Base-by-base conservation (phyloP, 1,140 invertebrate genomes). In the Apis cerana region DNA sequence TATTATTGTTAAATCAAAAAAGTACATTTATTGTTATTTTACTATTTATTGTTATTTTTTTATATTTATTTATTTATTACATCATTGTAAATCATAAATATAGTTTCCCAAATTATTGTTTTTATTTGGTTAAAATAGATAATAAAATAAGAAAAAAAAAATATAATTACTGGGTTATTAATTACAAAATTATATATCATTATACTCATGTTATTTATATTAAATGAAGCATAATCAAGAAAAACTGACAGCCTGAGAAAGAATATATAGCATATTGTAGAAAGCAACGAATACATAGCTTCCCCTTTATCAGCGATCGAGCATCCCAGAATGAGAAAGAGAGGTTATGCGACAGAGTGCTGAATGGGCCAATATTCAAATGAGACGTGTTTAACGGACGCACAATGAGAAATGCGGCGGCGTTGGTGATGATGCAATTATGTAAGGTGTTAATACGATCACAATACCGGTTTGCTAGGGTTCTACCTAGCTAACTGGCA, bases 281-380 rank as follows among this genome's bases (percentile, higher is more conserved):
- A 59, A 80, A 43, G 62, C 77, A 76, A 50, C 48, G 61, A 50
- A 12, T 69, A 64, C 21, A 64, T n/a, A 21, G 23, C 58, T 56
- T 80, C 70, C 80, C 80, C 78, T 88, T 83, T 86, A 80, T 87
- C 86, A 75, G 81, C 87, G 90, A 92, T 91, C 90, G 92, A 89
- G 87, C 82, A 91, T 90, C 88, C 87, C 88, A 91, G 80, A 43
- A 27, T 23, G 69, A 54, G 50, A 61, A 23, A 75, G 58, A 48
- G 56, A 75, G 33, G 19, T 17, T 59, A 10, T 59, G 56, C 19
- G 72, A 27, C 17, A 62, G 59, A 85, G 89, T 85, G 89, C 89
- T 93, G 92, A 93, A 93, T 93, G 86, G 91, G 82, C 89, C 89
- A 89, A 93, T 93, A 93, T 93, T 93, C 89, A 93, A 93, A 93